Base-by-base conservation (phyloP, 2,113 vertebrate species). In the Macaca mulatta region DNA sequence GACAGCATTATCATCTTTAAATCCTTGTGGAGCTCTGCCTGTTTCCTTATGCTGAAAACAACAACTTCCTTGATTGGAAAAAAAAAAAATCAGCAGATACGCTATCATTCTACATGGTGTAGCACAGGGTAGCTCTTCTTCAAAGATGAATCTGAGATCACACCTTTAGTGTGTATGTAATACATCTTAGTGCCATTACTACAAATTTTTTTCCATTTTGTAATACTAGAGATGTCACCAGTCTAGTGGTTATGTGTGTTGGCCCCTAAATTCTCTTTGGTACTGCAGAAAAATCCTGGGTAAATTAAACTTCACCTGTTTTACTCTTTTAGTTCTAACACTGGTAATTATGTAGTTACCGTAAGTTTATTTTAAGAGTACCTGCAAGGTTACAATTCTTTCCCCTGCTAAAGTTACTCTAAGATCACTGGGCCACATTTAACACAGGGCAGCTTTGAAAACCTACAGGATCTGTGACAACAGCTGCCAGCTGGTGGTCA, bases 31-130 rank as follows among this genome's bases (percentile, higher is more conserved):
- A 61, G 72, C 48, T 93, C 87, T 90, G 92, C 74, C 74, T 90
- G 87, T 82, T 96, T 87, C 87, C 87, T 43, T 84, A 81, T 35
- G 84, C 92, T 92, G 77, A 97, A 95, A 96, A 84, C n/a, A 61
- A 93, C 40, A 13, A 89, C 38, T 74, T 94, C n/a, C 27, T 92
- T 70, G 12, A 82, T 74, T 96, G 43, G 20, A 61, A 67, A 93
- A 69, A 74, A 64, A 86, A 64, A 52, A 52, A 64, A 12, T 45
- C 61, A 85, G 77, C 32, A 93, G 92, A 78, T 96, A 27, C 20
- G 50, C 86, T 92, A 59, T 85, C 67, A 48, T 61, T 97, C 69
- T 94, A 67, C 48, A 80, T 23, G 43, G 27, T 32, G 57, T 22
- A 82, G 59, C 67, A 74, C 8, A 78, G 4, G 61, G 20, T 3